Evolutionary conservation across 2,888 invertebrate species (phyloP), one percentile per base, ranked within the genome.

Genomic region (Pseudoips prasinana): DNA sequence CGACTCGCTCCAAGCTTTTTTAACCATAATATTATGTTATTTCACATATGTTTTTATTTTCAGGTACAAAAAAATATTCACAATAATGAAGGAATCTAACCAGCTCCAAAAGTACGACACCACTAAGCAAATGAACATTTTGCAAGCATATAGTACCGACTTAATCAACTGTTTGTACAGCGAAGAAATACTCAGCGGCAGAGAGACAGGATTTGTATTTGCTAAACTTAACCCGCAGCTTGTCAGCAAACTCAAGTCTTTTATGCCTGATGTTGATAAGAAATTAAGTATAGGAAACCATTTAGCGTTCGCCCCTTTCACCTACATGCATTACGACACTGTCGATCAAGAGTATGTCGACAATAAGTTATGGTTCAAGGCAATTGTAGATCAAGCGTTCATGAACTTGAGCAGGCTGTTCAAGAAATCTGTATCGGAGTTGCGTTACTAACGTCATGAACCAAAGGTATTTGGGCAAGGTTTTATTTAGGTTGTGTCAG

Each of bases 261-360:
- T 67, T 0, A 67, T 83, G 10, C 77, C 84, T 0, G 70, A 76
- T 1, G 66, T 69, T 0, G 80, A 86, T 22, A 42, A 66, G 0
- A 69, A 67, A 10, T 50, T 83, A 1, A 82, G 83, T 48, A 50
- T 88, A 20, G 55, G 75, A 19, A 82, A 82, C 29, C 81, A 82
- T 39, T 39, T 82, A 31, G 87, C 88, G 0, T 75, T 89, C 29
- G 74, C 79, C 0, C 69, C 81, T 0, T 79, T 82, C 41, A 84
- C 78, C 0, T 79, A 73, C 24, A 43, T 68, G 31, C 52, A 62
- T 4, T 22, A 75, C 0, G 62, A 61, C 7, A 61, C 45, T 0
- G 38, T 64, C 0, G 64, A 77, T 5, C 39, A 57, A 1, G 54
- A 47, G 1, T 68, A 73, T 4, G 62, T 60, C 0, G 71, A 69